Base-by-base conservation (phyloP, 2,888 invertebrate species). In the Hydraecia micacea region DNA sequence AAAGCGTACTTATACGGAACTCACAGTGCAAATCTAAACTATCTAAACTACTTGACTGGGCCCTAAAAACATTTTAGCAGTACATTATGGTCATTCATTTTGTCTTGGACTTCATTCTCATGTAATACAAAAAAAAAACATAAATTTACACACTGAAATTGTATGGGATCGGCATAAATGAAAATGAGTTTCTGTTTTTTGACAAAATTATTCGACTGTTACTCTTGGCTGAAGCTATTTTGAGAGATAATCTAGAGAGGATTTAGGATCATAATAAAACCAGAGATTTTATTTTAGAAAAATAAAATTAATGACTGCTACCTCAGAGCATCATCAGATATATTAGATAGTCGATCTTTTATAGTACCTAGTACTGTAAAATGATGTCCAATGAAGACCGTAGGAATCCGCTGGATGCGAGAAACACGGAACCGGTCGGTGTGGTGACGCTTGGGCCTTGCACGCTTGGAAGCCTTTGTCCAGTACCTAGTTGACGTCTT, bases 1-100 rank as follows among this genome's bases (percentile, higher is more conserved):
- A 62, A 62, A 63, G 25, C 63, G 6, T 63, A 25, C 25, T 1
- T 63, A 36, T 63, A 63, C 89, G 87, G 87, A 87, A 87, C 77
- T 62, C 28, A 39, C n/a, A 18, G 42, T 15, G 21, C 1, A 46
- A 6, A 5, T 5, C 1, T 11, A 13, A 36, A 36, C 42, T 62
- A 6, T 58, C 25, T 15, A 66, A 66, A 66, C 79, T 55, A 68
- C 70, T 82, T 68, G 81, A 77, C 67, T 69, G 66, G 67, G 36
- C 71, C 70, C 73, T 36, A 71, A 77, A 68, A 80, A 80, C 73
- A 79, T 71, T 66, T 63, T 73, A 77, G 79, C 85, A 80, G 83
- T 88, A 88, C 81, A 88, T 88, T 81, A 88, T 75, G 81, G 88
- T 69, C 88, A 88, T 88, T 79, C 65, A 80, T 89, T 88, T 79